Percentiles rank a stretch among this genome's conserved stretches.
Conservation (phyloP, 1,140 invertebrate species). For the Drosophila leontia region DNA sequence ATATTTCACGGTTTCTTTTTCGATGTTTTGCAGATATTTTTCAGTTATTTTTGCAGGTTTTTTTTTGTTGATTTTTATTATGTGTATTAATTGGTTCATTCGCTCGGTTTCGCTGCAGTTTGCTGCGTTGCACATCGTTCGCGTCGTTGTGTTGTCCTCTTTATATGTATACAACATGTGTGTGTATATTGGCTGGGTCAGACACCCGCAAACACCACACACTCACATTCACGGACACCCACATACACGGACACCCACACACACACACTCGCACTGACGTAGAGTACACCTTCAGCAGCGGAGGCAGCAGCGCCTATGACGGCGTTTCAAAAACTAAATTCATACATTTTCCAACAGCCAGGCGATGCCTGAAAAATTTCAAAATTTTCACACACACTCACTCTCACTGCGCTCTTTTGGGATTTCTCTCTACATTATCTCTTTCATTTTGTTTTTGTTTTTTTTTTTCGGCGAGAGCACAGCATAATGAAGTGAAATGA, state of each 20-base stretch:
- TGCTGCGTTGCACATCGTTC: conserved; percentile 29
- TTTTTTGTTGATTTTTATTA: conserved; percentile 55
- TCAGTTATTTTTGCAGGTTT: not conserved
- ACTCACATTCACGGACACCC: conserved; percentile 11
- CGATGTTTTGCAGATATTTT: not conserved
- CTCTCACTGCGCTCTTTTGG: conserved; percentile 1
- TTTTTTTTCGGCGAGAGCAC: conserved; percentile 9
- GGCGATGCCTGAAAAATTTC: conserved; percentile 65
- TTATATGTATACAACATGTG: conserved; percentile 2
- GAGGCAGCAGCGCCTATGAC: conserved; percentile 71
- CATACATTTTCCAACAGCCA: conserved; percentile 77
- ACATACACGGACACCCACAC: not conserved
- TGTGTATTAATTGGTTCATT: conserved; percentile 53
- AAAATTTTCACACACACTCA: conserved; percentile 48
- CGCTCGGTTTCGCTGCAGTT: conserved; percentile 40
- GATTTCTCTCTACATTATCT: conserved; percentile 22
- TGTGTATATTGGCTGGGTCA: conserved; percentile 34
- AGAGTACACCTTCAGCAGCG: conserved; percentile 42
- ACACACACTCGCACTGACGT: conserved; percentile 8
- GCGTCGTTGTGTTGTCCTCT: conserved; percentile 15
- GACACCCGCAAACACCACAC: conserved; percentile 48
- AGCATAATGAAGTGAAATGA: conserved; percentile 53
- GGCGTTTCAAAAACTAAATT: conserved; percentile 82
- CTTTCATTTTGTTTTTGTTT: conserved; percentile 2
- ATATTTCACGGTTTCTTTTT: conserved; percentile 28